These are phyloP conservation scores for Rhynchopsitta pachyrhyncha DNA, from an alignment of 2,113 vertebrate species.

Conservation along the genomic window DNA sequence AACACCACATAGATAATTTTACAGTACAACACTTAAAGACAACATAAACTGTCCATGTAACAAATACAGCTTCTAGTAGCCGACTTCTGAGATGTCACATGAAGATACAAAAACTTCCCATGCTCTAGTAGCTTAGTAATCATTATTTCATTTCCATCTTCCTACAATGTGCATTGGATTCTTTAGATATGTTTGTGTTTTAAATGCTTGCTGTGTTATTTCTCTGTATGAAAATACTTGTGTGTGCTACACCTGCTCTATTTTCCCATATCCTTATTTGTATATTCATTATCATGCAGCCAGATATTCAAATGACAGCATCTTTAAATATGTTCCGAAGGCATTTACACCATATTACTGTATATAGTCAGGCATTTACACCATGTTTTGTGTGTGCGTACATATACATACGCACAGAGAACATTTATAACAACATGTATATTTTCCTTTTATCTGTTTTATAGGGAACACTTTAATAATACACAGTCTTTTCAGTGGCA, in stretches of 20 bases:
- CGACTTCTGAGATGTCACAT: neutral
- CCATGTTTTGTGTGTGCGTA: neutral
- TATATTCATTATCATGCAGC: neutral
- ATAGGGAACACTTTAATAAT: neutral
- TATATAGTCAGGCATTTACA: neutral
- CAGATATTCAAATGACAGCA: neutral
- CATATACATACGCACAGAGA: neutral
- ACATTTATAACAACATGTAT: neutral
- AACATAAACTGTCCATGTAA: neutral
- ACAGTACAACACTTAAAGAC: neutral
- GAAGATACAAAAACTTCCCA: neutral
- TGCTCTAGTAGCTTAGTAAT: neutral
- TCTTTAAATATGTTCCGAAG: neutral
- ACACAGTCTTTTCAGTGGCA: neutral
- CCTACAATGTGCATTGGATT: neutral
- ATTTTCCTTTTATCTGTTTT: neutral
- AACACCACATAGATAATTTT: neutral
- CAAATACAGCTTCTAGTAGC: neutral
- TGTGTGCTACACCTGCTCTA: neutral
- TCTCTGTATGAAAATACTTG: neutral
- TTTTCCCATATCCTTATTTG: neutral
- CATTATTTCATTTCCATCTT: neutral
- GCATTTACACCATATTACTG: neutral
- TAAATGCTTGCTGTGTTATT: neutral
- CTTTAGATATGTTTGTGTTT: neutral